Conservation (phyloP, 2,888 invertebrate genomes). For the Desoria tigrina region DNA sequence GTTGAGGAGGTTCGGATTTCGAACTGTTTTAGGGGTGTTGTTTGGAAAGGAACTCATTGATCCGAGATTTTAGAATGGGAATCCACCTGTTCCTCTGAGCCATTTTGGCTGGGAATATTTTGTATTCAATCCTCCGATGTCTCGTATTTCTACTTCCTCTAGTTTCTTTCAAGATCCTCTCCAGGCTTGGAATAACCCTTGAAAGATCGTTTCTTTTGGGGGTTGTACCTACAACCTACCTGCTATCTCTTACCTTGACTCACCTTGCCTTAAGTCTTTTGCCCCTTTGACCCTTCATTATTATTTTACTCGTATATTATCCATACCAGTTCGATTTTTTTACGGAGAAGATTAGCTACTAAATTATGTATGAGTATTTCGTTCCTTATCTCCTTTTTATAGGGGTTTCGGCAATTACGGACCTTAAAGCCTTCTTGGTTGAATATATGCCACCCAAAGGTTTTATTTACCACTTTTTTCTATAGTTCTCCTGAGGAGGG, state of each 20-base stretch:
- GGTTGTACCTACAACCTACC: too few species aligned
- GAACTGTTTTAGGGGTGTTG: too few species aligned
- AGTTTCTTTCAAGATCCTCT: not conserved
- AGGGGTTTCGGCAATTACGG: too few species aligned
- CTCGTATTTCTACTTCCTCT: not conserved
- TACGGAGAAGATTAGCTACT: too few species aligned
- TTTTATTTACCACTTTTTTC: constrained; percentile 7
- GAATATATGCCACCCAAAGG: constrained; percentile 5
- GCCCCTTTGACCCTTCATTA: constrained; percentile 17
- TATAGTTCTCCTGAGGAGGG: not conserved
- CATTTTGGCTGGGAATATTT: not conserved
- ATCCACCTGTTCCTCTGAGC: constrained; percentile 18
- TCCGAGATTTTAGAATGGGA: not conserved
- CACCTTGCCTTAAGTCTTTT: constrained; percentile 27
- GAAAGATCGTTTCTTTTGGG: not conserved
- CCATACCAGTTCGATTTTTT: not conserved
- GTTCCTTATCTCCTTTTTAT: too few species aligned
- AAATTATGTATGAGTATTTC: too few species aligned
- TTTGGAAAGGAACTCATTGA: constrained; percentile 15
- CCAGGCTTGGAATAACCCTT: not conserved
- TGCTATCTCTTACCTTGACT: constrained; percentile 11
- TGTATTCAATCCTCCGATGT: not conserved
- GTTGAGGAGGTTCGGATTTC: not conserved
- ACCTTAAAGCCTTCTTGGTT: too few species aligned
- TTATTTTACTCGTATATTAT: not conserved